Base-by-base conservation (phyloP, 2,113 vertebrate species). In the Pampusana beccarii region DNA sequence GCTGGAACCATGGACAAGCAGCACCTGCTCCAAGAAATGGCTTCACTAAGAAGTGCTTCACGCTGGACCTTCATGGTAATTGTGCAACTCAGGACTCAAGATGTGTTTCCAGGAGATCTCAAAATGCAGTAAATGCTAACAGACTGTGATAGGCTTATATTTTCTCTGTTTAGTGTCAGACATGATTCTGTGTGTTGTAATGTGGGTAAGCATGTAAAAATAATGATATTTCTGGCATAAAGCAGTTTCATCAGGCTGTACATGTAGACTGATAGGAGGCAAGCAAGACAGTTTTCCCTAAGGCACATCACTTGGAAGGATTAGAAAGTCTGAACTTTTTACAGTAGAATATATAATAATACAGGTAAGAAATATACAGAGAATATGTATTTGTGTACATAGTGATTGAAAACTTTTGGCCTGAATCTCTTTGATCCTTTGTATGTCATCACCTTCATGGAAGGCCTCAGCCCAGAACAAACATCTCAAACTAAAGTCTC, bases 311-410 rank as follows among this genome's bases (percentile, higher is more conserved):
- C 7, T 44, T 64, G 26, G 31, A 91, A 77, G 14, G 21, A 53
- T 48, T 33, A 65, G 18, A 40, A 15, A 56, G 10, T 21, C 14
- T 16, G 65, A 69, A 62, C 3, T n/a, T 70, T 54, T 71, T 72
- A 54, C 12, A 25, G 18, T 24, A 61, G 12, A 65, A 33, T 28
- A 34, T 20, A 61, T 48, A 5, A 11, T 46, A 9, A 40, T 75
- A 54, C 15, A 62, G 2, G 5, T n/a, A 73, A 44, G 21, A 66
- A 9, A 51, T 0, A 1, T 7, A 56, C 8, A 61, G 26, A 64
- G 8, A 40, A 8, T 16, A 38, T 20, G 5, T 26, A 53, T 44
- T 51, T 72, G 11, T 79, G 23, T 25, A 15, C 72, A 36, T 28
- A 72, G 17, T 11, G n/a, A 92, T 13, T 36, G 6, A 77, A 54